Conservation (phyloP, 2,113 vertebrate genomes). For the Pitta sordida region DNA sequence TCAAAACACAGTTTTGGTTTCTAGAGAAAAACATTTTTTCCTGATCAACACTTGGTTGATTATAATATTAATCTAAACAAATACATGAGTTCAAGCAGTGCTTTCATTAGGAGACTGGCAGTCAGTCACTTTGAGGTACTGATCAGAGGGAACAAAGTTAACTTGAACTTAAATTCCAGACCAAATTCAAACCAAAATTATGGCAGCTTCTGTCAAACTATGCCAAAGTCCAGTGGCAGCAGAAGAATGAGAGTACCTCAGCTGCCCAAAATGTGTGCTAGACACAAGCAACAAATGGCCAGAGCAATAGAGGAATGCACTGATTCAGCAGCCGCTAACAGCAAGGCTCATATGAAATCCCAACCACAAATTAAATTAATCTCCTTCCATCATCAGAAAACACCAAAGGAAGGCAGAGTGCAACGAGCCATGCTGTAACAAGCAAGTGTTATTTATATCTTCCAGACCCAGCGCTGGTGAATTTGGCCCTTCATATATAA, state of each 20-base stretch:
- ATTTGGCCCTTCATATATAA: constrained; percentile 59
- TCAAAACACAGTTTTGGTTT: constrained; percentile 27
- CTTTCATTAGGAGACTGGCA: background rate
- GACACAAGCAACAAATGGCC: background rate
- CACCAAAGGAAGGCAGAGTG: constrained; percentile 53
- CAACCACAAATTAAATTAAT: constrained; percentile 59
- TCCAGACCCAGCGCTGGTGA: constrained; percentile 38
- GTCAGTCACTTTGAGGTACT: background rate
- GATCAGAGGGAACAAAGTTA: background rate
- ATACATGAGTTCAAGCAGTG: background rate
- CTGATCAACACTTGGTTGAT: background rate
- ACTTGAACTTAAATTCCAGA: background rate
- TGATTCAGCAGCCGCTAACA: constrained; percentile 35
- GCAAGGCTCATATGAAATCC: constrained; percentile 22
- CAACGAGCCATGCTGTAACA: constrained; percentile 38
- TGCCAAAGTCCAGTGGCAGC: background rate
- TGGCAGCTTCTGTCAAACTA: background rate
- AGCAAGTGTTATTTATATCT: constrained; percentile 58
- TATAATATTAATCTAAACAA: constrained; percentile 20
- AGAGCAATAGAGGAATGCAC: constrained; percentile 35
- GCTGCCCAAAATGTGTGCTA: constrained; percentile 2
- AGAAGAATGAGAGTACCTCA: background rate
- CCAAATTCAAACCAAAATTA: background rate
- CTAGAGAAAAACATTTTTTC: background rate
- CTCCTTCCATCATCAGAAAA: constrained; percentile 55